Percentiles rank a stretch among this genome's conserved stretches.
These are phyloP conservation scores for Ctenicera cuprea DNA, from an alignment of 2,888 invertebrate species.

Conservation along the genomic window DNA sequence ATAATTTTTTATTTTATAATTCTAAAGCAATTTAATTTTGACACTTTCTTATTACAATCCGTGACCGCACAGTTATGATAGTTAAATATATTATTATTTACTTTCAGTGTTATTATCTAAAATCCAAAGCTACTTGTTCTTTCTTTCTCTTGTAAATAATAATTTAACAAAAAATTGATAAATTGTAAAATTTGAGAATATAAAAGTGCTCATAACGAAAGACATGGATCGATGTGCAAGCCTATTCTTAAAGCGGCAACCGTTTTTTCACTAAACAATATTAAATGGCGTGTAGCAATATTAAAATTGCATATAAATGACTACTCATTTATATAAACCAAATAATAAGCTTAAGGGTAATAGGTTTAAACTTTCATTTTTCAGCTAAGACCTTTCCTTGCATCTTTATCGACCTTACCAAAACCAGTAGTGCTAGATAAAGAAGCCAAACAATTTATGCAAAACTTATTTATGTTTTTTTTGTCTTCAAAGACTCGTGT, in stretches of 20 bases:
- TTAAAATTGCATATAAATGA: constrained; percentile 55
- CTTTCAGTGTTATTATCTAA: too few species aligned
- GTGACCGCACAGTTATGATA: too few species aligned
- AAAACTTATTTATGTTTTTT: constrained; percentile 43
- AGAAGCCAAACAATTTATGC: constrained; percentile 37
- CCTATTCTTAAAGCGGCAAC: constrained; percentile 40
- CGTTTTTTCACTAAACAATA: constrained; percentile 53
- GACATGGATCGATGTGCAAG: constrained; percentile 33
- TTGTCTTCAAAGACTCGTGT: constrained; percentile 46
- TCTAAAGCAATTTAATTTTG: too few species aligned
- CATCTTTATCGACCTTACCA: constrained; percentile 32
- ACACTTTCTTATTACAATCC: too few species aligned
- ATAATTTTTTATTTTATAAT: too few species aligned
- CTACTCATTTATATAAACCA: constrained; percentile 54
- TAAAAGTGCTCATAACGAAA: constrained; percentile 24
- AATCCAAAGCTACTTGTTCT: too few species aligned
- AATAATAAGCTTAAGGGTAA: constrained; percentile 53
- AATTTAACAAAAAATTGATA: background rate
- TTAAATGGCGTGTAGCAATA: constrained; percentile 55
- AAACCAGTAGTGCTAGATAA: constrained; percentile 10
- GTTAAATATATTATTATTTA: too few species aligned
- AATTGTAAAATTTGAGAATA: background rate
- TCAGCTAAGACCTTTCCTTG: constrained; percentile 38
- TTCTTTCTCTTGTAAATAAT: too few species aligned
- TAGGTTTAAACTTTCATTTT: constrained; percentile 52